Base-by-base conservation (phyloP, 1,140 invertebrate species). In the Drosophila nasuta region DNA sequence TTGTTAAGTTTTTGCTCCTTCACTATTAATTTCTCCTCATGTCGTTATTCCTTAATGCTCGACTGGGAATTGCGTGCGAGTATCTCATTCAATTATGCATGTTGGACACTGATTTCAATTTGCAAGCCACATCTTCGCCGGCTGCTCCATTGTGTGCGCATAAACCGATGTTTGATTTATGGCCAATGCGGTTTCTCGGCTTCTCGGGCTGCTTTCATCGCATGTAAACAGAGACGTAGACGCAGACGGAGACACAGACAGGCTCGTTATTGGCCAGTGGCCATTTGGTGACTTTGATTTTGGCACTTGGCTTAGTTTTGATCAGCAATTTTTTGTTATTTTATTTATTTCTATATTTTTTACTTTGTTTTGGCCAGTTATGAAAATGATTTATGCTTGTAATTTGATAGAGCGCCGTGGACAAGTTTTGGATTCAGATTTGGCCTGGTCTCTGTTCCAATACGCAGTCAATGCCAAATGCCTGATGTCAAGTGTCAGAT, bases 401-500 rank as follows among this genome's bases (percentile, higher is more conserved):
- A 87, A 87, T 87, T 87, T 88, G 83, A 88, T 86, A 87, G 76
- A 86, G 83, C 81, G 76, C 80, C 80, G 73, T 46, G 57, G 72
- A 87, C 82, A 73, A 82, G 65, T 82, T 79, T 75, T 15, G 28
- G 59, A 33, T 46, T 28, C 20, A 13, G 30, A 56, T 38, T 15
- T 49, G 56, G 43, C 17, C 20, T 38, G 48, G 41, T 8, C 46
- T 8, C 43, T 38, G 48, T 62, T 70, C 64, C 75, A 78, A 52
- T 59, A 75, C 73, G 73, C 73, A 75, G 43, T 75, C 73, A 75
- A 87, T 88, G 83, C 83, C 83, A 88, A 88, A 88, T 82, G 74
- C 51, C 74, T 78, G 76, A 77, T 87, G 83, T 87, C 83, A 87
- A 87, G 83, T 87, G 83, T 87, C 83, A 87, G 83, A 87, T 87